Evolutionary conservation across 2,113 vertebrate species (phyloP).

Genomic region (Plecotus auritus): DNA sequence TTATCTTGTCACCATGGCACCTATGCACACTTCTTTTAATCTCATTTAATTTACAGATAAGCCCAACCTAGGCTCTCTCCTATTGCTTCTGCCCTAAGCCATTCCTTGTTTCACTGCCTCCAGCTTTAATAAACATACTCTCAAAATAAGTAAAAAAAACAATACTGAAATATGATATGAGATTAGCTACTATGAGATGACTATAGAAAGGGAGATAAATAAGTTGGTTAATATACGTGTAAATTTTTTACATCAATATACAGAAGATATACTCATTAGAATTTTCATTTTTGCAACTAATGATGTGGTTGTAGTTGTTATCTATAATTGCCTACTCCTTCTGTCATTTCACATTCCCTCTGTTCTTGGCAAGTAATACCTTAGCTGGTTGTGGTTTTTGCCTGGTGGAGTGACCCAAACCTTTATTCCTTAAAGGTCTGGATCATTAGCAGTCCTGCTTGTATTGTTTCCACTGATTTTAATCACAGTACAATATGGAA

Average conservation of each 20-base stretch:
- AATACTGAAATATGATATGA: neutral
- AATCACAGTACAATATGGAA: neutral
- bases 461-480: constrained; percentile 1
- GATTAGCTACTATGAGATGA: neutral
- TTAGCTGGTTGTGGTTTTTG: constrained; percentile 13
- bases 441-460: neutral
- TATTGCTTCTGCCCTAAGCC: neutral
- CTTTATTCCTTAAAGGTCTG: constrained; percentile 15
- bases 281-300: neutral
- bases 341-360: neutral
- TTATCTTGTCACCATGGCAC: neutral
- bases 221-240: neutral
- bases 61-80: neutral
- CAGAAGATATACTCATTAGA: neutral
- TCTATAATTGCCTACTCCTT: neutral
- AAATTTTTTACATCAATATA: neutral
- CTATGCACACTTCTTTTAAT: neutral
- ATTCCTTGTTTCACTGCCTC: neutral
- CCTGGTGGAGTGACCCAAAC: neutral
- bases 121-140: neutral
- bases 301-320: neutral
- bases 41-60: neutral
- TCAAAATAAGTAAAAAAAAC: neutral
- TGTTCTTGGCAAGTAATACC: neutral
- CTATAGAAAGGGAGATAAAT: neutral